phyloP scores from a whole-genome alignment of 2,888 invertebrate species.

The Agonopterix subpropinquella region DNA sequence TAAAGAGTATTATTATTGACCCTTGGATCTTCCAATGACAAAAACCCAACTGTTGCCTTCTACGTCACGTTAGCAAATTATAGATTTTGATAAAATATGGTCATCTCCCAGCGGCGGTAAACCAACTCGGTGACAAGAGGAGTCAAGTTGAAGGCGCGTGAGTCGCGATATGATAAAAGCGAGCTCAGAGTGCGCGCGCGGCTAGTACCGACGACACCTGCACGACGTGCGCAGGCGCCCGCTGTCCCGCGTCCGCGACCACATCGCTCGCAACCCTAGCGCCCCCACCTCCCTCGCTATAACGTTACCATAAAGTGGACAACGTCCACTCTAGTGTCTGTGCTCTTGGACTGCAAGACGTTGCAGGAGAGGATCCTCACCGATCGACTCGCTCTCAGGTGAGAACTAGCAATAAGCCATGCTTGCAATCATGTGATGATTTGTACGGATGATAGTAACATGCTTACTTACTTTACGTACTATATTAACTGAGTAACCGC shows the following conservation, averaged over 20 bases:
- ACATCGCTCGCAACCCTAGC: constrained; percentile 31
- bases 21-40: no score
- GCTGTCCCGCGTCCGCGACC: constrained; percentile 25
- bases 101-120: no score
- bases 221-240: constrained; percentile 51
- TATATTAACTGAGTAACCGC: not conserved
- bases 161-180: constrained; percentile 68
- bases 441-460: constrained; percentile 9
- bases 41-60: no score
- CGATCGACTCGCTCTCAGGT: constrained; percentile 42
- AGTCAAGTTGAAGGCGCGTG: constrained; percentile 68
- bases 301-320: constrained; percentile 18
- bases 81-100: no score
- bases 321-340: constrained; percentile 53
- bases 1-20: no score
- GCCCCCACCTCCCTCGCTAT: constrained; percentile 31
- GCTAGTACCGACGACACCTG: constrained; percentile 59
- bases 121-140: constrained; percentile 13
- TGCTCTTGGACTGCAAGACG: constrained; percentile 43
- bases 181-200: constrained; percentile 51
- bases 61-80: no score
- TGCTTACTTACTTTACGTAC: not conserved
- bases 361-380: constrained; percentile 26
- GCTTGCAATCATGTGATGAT: constrained; percentile 44
- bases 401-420: constrained; percentile 18